phyloP scores from a whole-genome alignment of 2,113 vertebrate genomes.

The Neodontobutis hainanensis region DNA sequence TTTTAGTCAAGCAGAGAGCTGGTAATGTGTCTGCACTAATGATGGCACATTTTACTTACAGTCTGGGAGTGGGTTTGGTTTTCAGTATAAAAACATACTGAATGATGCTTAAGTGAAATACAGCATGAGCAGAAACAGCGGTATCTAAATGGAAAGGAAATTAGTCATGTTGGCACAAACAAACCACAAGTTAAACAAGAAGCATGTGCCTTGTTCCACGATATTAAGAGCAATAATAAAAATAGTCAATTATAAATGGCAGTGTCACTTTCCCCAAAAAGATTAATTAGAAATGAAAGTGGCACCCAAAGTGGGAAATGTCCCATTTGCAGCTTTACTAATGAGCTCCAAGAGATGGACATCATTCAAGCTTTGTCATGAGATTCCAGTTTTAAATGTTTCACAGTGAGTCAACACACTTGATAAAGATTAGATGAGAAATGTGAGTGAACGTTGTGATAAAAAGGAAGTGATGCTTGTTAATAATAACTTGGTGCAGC shows the following conservation, averaged over 20 bases:
- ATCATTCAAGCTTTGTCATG: background rate
- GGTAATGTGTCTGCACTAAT: constrained; percentile 57
- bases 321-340: background rate
- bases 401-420: background rate
- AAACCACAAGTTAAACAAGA: background rate
- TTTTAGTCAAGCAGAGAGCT: constrained; percentile 37
- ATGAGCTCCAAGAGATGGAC: background rate
- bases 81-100: constrained; percentile 8
- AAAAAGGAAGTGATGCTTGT: constrained; percentile 68
- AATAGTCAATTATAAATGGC: too few species aligned
- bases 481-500: constrained; percentile 63
- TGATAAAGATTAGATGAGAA: background rate
- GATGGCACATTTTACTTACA: constrained; percentile 20
- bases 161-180: background rate
- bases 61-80: constrained; percentile 17
- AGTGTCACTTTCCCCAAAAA: constrained; percentile 66
- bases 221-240: background rate
- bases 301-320: background rate
- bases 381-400: too few species aligned
- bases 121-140: background rate
- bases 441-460: constrained; percentile 16
- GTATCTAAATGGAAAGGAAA: background rate
- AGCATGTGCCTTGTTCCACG: background rate
- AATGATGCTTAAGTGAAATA: constrained; percentile 6
- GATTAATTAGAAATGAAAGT: constrained; percentile 45